Conservation (phyloP, 2,113 vertebrate species). For the Gymnarchus niloticus region DNA sequence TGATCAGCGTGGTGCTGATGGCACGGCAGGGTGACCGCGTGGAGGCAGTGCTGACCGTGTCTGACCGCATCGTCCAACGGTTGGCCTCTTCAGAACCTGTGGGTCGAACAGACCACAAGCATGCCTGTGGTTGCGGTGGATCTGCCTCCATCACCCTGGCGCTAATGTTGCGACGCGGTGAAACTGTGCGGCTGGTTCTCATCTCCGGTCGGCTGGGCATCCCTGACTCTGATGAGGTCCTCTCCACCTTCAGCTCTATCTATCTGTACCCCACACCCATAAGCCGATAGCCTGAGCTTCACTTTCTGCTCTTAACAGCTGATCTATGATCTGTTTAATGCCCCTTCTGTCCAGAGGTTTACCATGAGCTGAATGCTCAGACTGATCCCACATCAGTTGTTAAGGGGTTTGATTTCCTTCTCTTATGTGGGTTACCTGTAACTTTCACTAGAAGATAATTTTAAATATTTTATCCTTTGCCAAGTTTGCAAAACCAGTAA, state of each 20-base stretch:
- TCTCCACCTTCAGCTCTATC: slow-evolving; percentile 85
- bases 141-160: slow-evolving; percentile 79
- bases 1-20: slow-evolving; percentile 79
- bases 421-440: background rate
- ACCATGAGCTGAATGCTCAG: background rate
- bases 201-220: slow-evolving; percentile 80
- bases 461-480: too few species aligned
- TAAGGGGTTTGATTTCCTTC: too few species aligned
- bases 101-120: slow-evolving; percentile 46
- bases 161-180: slow-evolving; percentile 79
- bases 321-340: background rate
- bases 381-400: background rate
- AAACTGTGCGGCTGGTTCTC: slow-evolving; percentile 75
- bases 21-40: slow-evolving; percentile 68
- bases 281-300: slow-evolving; percentile 62
- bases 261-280: slow-evolving; percentile 80
- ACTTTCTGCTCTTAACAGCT: background rate
- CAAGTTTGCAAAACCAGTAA: too few species aligned
- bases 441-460: too few species aligned
- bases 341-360: background rate
- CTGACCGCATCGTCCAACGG: slow-evolving; percentile 78
- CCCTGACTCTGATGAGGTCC: slow-evolving; percentile 79
- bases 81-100: slow-evolving; percentile 66
- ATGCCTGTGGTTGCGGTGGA: slow-evolving; percentile 43
- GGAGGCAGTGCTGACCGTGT: slow-evolving; percentile 81